These are phyloP conservation scores for Euspilapteryx auroguttella DNA, from an alignment of 2,888 invertebrate species.

Conservation along the genomic window DNA sequence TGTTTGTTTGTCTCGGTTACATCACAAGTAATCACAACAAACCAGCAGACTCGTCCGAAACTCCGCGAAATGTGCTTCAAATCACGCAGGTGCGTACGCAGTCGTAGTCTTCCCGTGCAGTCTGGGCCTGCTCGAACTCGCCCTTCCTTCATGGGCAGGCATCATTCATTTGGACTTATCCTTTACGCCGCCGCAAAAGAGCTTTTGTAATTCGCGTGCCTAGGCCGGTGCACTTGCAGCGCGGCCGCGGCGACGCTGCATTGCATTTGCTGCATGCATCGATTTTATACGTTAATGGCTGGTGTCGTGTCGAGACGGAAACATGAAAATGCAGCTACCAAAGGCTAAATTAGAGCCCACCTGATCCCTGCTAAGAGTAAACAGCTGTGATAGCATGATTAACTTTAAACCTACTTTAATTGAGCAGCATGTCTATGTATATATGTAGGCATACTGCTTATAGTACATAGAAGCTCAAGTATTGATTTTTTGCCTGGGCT, in stretches of 20 bases:
- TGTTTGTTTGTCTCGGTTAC: slow-evolving; percentile 51
- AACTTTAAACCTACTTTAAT: too few relatives aligned
- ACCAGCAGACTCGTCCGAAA: slow-evolving; percentile 38
- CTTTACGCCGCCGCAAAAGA: slow-evolving; percentile 61
- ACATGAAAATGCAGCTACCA: too few relatives aligned
- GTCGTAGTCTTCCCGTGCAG: slow-evolving; percentile 83
- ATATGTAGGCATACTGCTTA: too few relatives aligned
- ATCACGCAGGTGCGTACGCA: slow-evolving; percentile 96
- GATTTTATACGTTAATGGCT: too few relatives aligned
- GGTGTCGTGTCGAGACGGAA: too few relatives aligned
- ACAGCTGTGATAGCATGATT: too few relatives aligned
- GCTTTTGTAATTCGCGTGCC: slow-evolving; percentile 54
- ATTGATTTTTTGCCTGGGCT: slow-evolving; percentile 41
- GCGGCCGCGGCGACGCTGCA: too few relatives aligned
- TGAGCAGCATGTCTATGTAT: too few relatives aligned
- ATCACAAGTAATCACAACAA: slow-evolving; percentile 49
- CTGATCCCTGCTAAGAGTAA: too few relatives aligned
- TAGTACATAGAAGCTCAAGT: slow-evolving; percentile 26
- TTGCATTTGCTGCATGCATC: too few relatives aligned
- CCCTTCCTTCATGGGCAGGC: slow-evolving; percentile 56
- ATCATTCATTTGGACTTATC: slow-evolving; percentile 58
- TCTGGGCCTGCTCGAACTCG: slow-evolving; percentile 87
- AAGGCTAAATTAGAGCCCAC: too few relatives aligned
- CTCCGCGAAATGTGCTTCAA: slow-evolving; percentile 53
- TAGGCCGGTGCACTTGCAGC: too few relatives aligned